Conservation (phyloP, 1,140 invertebrate genomes). For the Littorina saxatilis region DNA sequence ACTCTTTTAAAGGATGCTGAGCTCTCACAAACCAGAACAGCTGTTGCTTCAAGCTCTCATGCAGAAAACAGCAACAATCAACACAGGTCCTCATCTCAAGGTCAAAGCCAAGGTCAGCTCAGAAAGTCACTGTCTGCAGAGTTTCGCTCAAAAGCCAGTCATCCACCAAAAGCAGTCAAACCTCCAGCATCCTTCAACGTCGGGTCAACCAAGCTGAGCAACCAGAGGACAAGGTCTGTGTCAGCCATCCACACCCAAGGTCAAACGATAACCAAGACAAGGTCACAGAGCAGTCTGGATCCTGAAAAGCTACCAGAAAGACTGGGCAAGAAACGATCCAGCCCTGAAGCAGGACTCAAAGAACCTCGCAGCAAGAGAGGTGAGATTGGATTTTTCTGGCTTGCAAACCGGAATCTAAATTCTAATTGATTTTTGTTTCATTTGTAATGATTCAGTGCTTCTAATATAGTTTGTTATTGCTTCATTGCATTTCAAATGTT, state of each 20-base stretch:
- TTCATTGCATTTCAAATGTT: too few relatives aligned
- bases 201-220: too few relatives aligned
- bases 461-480: too few relatives aligned
- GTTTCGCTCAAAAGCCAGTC: background rate
- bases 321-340: conserved; percentile 2
- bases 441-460: too few relatives aligned
- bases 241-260: background rate
- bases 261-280: background rate
- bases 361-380: conserved; percentile 1
- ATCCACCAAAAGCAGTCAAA: background rate
- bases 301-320: background rate
- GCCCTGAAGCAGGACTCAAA: conserved; percentile 11
- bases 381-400: background rate
- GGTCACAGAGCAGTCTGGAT: background rate
- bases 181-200: background rate
- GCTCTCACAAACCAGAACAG: background rate
- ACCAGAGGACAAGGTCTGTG: background rate
- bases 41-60: background rate
- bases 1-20: background rate
- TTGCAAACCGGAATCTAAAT: too few relatives aligned
- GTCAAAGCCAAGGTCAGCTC: background rate
- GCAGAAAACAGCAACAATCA: background rate
- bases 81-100: background rate
- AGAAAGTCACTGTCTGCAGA: background rate
- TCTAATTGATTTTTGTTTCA: too few relatives aligned